A percentile compares a stretch with the other conserved stretches of the same genome.
phyloP scores from a whole-genome alignment of 2,113 vertebrate genomes.

The Prunella himalayana region DNA sequence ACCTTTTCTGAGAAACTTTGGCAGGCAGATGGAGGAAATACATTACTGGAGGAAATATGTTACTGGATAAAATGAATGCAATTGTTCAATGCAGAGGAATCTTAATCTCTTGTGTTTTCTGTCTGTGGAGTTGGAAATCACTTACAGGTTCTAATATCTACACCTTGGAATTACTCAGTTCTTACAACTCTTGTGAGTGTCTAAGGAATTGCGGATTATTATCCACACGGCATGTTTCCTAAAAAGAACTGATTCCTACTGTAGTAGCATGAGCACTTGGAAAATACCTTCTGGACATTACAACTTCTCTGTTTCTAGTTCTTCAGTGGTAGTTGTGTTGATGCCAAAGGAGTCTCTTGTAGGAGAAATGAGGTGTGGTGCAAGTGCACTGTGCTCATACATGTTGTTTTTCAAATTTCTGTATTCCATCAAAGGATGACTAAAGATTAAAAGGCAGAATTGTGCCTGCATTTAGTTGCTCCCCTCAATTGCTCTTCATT shows the following conservation, averaged over 20 bases:
- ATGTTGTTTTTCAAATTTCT: neutral
- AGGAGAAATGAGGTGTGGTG: neutral
- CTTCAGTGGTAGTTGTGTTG: neutral
- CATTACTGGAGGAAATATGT: neutral
- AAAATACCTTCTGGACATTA: neutral
- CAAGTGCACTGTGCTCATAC: neutral
- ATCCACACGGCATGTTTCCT: neutral
- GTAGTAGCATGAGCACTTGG: neutral
- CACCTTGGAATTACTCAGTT: neutral
- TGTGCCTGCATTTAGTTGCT: neutral
- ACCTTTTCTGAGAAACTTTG: conserved; percentile 47
- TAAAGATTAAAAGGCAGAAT: neutral
- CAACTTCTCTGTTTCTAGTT: neutral
- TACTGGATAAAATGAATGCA: conserved; percentile 26
- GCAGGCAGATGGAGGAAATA: conserved; percentile 32
- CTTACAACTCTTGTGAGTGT: neutral
- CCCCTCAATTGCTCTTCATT: neutral
- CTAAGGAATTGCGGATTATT: neutral
- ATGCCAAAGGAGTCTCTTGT: neutral
- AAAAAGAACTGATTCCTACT: neutral
- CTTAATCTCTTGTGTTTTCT: conserved; percentile 39
- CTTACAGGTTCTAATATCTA: neutral
- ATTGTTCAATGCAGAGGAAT: conserved; percentile 31
- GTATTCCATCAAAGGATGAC: neutral
- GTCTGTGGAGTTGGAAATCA: conserved; percentile 15